Conservation (phyloP, 2,797 vertebrate genomes). For the Poecilia velifera region DNA sequence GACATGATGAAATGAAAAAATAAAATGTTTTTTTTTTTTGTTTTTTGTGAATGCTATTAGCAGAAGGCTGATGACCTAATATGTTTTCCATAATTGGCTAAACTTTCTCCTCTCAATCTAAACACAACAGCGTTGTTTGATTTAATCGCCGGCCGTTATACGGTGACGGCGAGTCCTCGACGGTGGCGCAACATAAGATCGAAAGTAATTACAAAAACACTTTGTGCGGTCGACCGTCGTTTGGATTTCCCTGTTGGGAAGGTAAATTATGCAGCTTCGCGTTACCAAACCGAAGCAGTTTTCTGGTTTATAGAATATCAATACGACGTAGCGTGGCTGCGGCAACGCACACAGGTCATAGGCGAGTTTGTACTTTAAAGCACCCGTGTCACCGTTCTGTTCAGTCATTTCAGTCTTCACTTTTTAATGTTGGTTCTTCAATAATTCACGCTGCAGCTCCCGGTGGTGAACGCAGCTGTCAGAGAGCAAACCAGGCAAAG, state of each 20-base stretch:
- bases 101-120: too few relatives aligned
- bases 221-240: neutral
- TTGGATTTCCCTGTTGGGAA: neutral
- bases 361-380: neutral
- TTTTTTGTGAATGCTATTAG: neutral
- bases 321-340: neutral
- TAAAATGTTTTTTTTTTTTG: neutral
- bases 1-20: too few relatives aligned
- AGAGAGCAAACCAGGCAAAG: constrained; percentile 38
- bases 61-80: neutral
- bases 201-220: constrained; percentile 6
- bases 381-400: constrained; percentile 1
- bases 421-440: constrained; percentile 40
- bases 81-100: neutral
- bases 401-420: constrained; percentile 18
- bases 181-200: neutral
- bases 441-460: constrained; percentile 56
- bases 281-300: neutral
- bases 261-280: neutral
- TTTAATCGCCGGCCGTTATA: neutral
- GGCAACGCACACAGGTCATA: neutral
- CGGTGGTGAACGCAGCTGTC: constrained; percentile 41
- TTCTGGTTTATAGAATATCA: neutral
- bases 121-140: constrained; percentile 4
- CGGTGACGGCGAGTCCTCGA: neutral